Evolutionary conservation across 2,888 invertebrate species (phyloP), one percentile per base, ranked within the genome.

Genomic region (Agriotes lineatus): DNA sequence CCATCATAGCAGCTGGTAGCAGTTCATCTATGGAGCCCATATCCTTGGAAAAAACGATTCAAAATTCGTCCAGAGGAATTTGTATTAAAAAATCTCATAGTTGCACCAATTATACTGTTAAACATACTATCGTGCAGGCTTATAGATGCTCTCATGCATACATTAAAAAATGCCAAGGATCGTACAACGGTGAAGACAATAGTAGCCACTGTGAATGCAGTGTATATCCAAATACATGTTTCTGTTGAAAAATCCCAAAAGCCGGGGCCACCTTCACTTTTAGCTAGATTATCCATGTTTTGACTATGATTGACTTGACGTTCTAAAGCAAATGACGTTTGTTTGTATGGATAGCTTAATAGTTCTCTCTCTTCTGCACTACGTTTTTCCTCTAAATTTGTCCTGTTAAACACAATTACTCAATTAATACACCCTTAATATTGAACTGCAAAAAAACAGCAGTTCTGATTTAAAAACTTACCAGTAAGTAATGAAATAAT

Each of bases 1-100:
- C 91, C 45, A 91, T 87, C 62, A 90, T 76, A 0, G 90, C 89
- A 1, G 85, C 84, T 0, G 90, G 90, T 67, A 91, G 75, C 7
- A 90, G 82, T 76, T 91, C 91, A 75, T 91, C 91, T 0, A 91
- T 88, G 0, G 90, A 87, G 0, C 90, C 95, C 88, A 95, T 92
- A 78, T 96, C 96, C 83, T 96, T 96, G 0, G 96, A 93, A 84
- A 61, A 96, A 96, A 22, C 96, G 86, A 84, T 96, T 96, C 48
- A 96, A 85, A 75, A 96, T 92, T 48, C 93, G 85, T 0, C 93
- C 93, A 0, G 92, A 91, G 0, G 95, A 93, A 83, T 96, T 96
- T 2, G 90, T 90, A 80, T 96, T 95, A 85, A 96, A 97, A 85
- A 97, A 97, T 19, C 90, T 86, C 89, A 96, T 93, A 0, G 93